phyloP scores from a whole-genome alignment of 2,113 vertebrate species.

The Ceuthmochares aereus region DNA sequence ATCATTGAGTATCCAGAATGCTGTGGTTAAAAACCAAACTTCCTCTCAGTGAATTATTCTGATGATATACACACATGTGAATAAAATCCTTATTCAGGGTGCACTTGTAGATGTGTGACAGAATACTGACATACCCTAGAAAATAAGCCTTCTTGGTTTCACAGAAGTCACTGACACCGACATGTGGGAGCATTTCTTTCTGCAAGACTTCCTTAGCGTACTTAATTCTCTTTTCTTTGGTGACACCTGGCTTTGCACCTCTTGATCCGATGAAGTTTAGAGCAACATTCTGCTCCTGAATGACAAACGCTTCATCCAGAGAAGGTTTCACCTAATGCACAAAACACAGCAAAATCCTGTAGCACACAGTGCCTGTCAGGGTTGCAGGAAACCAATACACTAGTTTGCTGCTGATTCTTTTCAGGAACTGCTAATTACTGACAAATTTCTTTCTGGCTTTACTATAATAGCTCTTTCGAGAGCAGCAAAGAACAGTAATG shows the following conservation, averaged over 20 bases:
- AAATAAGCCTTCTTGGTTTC: slow-evolving; percentile 99
- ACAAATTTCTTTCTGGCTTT: not conserved
- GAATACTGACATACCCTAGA: slow-evolving; percentile 85
- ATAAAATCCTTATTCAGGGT: not conserved
- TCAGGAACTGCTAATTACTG: not conserved
- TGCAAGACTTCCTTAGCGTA: slow-evolving; percentile 98
- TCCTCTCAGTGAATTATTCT: not conserved
- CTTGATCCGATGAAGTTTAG: slow-evolving; percentile 97
- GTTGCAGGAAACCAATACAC: not conserved
- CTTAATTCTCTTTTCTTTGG: slow-evolving; percentile 97
- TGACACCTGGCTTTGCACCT: slow-evolving; percentile 98
- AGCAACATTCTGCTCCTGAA: slow-evolving; percentile 98
- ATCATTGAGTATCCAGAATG: not conserved
- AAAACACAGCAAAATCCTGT: not conserved
- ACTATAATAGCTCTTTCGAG: not conserved
- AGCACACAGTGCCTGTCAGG: not conserved
- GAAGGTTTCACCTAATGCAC: slow-evolving; percentile 90
- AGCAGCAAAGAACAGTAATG: not conserved
- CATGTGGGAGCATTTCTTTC: slow-evolving; percentile 97
- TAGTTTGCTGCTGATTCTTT: not conserved
- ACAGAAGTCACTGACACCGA: slow-evolving; percentile 98
- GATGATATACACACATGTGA: not conserved
- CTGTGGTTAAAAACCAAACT: not conserved
- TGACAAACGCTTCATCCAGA: slow-evolving; percentile 97
- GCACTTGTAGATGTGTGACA: not conserved